Evolutionary conservation across 2,797 vertebrate species (phyloP).

Genomic region (Coregonus suidteri): DNA sequence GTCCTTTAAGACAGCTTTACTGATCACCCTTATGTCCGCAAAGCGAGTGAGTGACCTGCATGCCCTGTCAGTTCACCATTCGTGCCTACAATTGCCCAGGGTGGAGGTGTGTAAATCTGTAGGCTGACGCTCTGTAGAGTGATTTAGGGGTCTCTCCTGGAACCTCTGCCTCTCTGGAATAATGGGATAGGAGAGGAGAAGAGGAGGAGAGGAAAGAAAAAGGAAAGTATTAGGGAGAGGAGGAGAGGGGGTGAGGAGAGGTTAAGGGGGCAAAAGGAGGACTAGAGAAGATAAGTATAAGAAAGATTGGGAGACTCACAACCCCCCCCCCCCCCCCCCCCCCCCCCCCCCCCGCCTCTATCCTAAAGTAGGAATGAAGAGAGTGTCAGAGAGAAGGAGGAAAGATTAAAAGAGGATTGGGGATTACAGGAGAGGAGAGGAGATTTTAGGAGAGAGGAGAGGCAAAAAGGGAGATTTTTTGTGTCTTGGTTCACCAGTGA

Average conservation of each 20-base stretch:
- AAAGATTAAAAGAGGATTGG: neutral
- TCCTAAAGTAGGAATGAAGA: neutral
- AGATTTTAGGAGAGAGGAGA: conserved; percentile 13
- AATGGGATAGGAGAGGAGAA: neutral
- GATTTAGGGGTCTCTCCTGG: conserved; percentile 28
- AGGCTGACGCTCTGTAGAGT: too few species aligned
- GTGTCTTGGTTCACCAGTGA: neutral
- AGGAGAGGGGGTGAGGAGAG: too few species aligned
- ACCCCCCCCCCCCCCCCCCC: too few species aligned
- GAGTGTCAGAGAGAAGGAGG: neutral
- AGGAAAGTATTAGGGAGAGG: neutral
- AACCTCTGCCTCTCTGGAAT: conserved; percentile 15
- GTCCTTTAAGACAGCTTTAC: too few species aligned
- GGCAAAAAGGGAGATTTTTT: conserved; percentile 17
- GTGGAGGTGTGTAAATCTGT: too few species aligned
- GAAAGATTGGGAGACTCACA: neutral
- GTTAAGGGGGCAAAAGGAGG: conserved; percentile 10
- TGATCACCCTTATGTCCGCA: too few species aligned
- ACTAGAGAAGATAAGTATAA: neutral
- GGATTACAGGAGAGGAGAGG: neutral
- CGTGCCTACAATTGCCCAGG: conserved; percentile 7
- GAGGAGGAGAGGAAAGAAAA: neutral
- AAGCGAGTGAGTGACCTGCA: conserved; percentile 12
- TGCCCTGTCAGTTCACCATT: too few species aligned
- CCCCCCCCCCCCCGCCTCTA: too few species aligned